A percentile compares a stretch with the other conserved stretches of the same genome.
Conservation (phyloP, 2,113 vertebrate genomes). For the Corythaixoides concolor region DNA sequence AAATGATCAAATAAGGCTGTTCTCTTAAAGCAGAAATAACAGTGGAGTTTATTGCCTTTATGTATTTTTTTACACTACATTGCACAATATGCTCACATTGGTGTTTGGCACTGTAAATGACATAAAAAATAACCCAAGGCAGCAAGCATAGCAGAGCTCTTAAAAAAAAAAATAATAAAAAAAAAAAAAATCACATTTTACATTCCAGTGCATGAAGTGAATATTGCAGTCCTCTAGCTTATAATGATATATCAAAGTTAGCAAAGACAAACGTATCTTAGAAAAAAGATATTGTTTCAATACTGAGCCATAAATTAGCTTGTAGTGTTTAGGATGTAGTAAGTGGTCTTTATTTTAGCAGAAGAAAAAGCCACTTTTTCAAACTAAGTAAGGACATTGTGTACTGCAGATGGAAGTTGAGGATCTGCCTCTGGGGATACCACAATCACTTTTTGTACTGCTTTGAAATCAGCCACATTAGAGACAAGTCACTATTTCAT, state of each 20-base stretch:
- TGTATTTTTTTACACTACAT: neutral
- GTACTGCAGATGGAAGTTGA: neutral
- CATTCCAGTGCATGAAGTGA: neutral
- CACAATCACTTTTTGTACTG: neutral
- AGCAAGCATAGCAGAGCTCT: neutral
- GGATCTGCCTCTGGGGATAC: neutral
- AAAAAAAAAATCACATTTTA: slow-evolving; percentile 15
- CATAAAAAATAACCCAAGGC: slow-evolving; percentile 60
- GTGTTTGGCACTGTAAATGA: neutral
- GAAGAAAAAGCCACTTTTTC: neutral
- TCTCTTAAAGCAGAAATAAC: neutral
- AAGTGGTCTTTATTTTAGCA: neutral
- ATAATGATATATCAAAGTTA: neutral
- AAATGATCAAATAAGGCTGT: neutral
- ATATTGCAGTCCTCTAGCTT: neutral
- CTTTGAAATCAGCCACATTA: neutral
- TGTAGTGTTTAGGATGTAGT: neutral
- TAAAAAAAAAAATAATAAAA: neutral
- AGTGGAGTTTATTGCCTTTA: neutral
- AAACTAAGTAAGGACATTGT: neutral
- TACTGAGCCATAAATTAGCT: neutral
- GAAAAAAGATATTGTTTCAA: neutral
- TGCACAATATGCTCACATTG: neutral
- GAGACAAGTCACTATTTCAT: neutral
- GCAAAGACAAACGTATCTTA: neutral